These are phyloP conservation scores for Leptatherina wallacei DNA, from an alignment of 2,797 vertebrate genomes.

Conservation along the genomic window DNA sequence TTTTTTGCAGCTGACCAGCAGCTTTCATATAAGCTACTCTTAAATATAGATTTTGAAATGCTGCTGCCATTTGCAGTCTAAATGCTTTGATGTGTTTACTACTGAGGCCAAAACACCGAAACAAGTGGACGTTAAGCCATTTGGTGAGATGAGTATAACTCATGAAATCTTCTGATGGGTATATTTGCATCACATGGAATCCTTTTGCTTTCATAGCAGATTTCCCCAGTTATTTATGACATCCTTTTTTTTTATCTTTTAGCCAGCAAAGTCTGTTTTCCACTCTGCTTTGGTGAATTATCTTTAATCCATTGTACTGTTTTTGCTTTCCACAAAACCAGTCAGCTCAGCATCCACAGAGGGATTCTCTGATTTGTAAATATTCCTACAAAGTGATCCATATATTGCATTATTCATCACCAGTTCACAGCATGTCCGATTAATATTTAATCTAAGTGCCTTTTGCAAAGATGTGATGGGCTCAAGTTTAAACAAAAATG, in stretches of 20 bases:
- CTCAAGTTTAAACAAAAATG: slow-evolving; percentile 35
- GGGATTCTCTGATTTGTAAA: not conserved
- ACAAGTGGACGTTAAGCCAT: slow-evolving; percentile 19
- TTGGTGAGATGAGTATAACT: slow-evolving; percentile 24
- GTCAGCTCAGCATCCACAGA: slow-evolving; percentile 7
- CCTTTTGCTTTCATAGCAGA: not conserved
- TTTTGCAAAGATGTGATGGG: slow-evolving; percentile 20
- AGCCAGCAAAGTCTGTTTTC: not conserved
- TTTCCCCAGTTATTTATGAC: not conserved
- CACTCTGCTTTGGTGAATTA: not conserved
- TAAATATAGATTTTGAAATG: not conserved
- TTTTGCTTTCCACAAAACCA: not conserved
- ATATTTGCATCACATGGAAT: slow-evolving; percentile 7
- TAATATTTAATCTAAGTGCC: slow-evolving; percentile 8
- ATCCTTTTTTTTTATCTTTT: not conserved
- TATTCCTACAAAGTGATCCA: not conserved
- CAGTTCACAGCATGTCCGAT: not conserved
- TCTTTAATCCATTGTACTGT: not conserved
- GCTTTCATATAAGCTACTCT: not conserved
- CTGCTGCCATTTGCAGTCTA: not conserved
- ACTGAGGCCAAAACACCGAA: slow-evolving; percentile 17
- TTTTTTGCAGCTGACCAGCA: not conserved
- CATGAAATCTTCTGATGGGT: slow-evolving; percentile 13
- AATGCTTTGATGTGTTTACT: slow-evolving; percentile 25
- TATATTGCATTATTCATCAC: slow-evolving; percentile 8